Evolutionary conservation across 2,888 invertebrate genomes (phyloP).

Genomic region (Slavum lentiscoides): DNA sequence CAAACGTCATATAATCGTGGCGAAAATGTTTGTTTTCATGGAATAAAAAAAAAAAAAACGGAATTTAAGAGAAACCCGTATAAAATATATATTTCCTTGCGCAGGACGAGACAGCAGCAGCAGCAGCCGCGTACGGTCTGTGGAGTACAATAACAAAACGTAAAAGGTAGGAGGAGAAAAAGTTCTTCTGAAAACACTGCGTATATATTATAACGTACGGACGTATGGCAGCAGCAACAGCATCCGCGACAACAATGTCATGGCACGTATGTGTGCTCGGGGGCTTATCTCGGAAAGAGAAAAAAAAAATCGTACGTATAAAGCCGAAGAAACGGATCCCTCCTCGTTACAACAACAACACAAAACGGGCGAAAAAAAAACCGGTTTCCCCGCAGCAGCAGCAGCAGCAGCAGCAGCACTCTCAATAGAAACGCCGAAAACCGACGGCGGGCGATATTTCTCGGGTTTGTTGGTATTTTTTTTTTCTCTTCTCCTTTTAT

Average conservation of each 20-base stretch:
- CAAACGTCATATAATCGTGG: too few relatives aligned
- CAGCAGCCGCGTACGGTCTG: background rate
- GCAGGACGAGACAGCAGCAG: background rate
- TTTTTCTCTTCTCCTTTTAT: slow-evolving; percentile 19
- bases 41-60: background rate
- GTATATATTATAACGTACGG: too few relatives aligned
- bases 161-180: slow-evolving; percentile 1
- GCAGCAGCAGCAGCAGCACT: slow-evolving; percentile 8
- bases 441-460: slow-evolving; percentile 50
- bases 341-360: slow-evolving; percentile 21
- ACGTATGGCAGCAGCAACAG: too few relatives aligned
- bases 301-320: slow-evolving; percentile 38
- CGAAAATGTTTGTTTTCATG: too few relatives aligned
- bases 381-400: slow-evolving; percentile 34
- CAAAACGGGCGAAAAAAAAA: slow-evolving; percentile 39
- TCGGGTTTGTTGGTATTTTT: slow-evolving; percentile 44
- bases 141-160: background rate
- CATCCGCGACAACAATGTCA: slow-evolving; percentile 20
- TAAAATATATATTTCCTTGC: background rate
- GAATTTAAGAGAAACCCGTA: background rate
- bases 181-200: slow-evolving; percentile 39
- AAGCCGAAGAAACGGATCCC: slow-evolving; percentile 46
- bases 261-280: background rate
- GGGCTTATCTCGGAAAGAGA: slow-evolving; percentile 37
- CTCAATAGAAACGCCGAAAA: slow-evolving; percentile 51